These are phyloP conservation scores for Oreamnos americanus DNA, from an alignment of 2,113 vertebrate species.

Conservation along the genomic window DNA sequence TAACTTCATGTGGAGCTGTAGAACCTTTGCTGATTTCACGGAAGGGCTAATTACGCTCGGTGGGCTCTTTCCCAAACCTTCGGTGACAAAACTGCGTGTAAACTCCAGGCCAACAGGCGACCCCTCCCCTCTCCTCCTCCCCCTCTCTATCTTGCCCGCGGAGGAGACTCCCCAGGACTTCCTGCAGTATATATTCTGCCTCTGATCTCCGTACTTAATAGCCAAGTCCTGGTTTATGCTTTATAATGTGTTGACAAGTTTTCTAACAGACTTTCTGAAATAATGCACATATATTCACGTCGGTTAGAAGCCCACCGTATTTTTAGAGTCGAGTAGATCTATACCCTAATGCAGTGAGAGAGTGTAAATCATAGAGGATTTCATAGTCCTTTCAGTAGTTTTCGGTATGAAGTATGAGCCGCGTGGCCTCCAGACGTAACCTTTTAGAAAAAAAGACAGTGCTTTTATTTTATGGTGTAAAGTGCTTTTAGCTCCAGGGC, in stretches of 20 bases:
- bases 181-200: constrained; percentile 76
- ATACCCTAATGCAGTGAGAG: constrained; percentile 85
- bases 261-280: constrained; percentile 86
- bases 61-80: constrained; percentile 74
- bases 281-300: constrained; percentile 86
- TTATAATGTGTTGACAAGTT: constrained; percentile 87
- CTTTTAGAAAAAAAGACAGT: constrained; percentile 88
- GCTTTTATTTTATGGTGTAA: constrained; percentile 91
- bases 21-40: constrained; percentile 74
- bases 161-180: constrained; percentile 79
- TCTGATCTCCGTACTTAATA: constrained; percentile 83
- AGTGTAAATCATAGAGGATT: constrained; percentile 87
- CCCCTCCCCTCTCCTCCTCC: constrained; percentile 53
- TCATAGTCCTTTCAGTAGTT: constrained; percentile 89
- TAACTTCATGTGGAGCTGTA: constrained; percentile 72
- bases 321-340: constrained; percentile 84
- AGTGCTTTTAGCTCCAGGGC: constrained; percentile 88
- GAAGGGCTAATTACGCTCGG: constrained; percentile 72
- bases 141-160: constrained; percentile 65
- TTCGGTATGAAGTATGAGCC: constrained; percentile 88
- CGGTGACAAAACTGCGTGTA: constrained; percentile 69
- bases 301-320: constrained; percentile 83
- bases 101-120: constrained; percentile 73
- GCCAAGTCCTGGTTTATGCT: constrained; percentile 83
- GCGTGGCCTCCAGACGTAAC: constrained; percentile 88